Conservation (phyloP, 1,140 invertebrate genomes). For the Proales similis region DNA sequence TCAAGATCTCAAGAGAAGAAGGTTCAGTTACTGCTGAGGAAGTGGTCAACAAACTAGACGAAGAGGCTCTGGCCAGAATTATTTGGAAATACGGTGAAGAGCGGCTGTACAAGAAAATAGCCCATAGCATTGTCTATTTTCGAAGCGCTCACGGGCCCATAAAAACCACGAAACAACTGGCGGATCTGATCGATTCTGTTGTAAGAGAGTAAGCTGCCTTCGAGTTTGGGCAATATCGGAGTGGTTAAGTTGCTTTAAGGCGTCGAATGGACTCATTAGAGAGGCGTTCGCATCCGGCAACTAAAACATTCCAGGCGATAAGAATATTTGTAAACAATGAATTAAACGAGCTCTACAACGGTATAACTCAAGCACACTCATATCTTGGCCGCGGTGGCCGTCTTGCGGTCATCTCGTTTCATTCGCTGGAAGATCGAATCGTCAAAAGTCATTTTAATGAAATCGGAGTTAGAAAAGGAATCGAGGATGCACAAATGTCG, state of each 20-base stretch:
- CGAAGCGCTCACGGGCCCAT: conserved; percentile 71
- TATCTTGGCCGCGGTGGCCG: conserved; percentile 73
- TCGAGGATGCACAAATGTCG: not conserved
- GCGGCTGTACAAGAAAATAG: conserved; percentile 74
- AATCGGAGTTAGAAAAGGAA: conserved; percentile 47
- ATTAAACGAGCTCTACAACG: conserved; percentile 88
- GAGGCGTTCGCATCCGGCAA: conserved; percentile 70
- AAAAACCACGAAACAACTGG: conserved; percentile 73
- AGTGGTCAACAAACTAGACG: conserved; percentile 69
- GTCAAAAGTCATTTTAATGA: conserved; percentile 79
- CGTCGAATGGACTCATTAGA: conserved; percentile 62
- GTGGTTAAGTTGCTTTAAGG: not conserved
- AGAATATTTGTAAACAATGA: conserved; percentile 95
- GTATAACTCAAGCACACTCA: conserved; percentile 66
- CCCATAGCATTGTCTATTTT: conserved; percentile 74
- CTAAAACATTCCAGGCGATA: conserved; percentile 85
- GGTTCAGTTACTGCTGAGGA: conserved; percentile 65
- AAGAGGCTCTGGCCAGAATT: conserved; percentile 70
- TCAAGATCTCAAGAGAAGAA: not conserved
- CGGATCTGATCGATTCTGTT: conserved; percentile 66
- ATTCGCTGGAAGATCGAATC: conserved; percentile 88
- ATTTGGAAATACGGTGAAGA: conserved; percentile 84
- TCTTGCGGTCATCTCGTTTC: conserved; percentile 74
- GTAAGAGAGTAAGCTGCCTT: conserved; percentile 49
- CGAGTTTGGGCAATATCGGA: not conserved